Base-by-base conservation (phyloP, 2,113 vertebrate species). In the Bagarius yarrelli region DNA sequence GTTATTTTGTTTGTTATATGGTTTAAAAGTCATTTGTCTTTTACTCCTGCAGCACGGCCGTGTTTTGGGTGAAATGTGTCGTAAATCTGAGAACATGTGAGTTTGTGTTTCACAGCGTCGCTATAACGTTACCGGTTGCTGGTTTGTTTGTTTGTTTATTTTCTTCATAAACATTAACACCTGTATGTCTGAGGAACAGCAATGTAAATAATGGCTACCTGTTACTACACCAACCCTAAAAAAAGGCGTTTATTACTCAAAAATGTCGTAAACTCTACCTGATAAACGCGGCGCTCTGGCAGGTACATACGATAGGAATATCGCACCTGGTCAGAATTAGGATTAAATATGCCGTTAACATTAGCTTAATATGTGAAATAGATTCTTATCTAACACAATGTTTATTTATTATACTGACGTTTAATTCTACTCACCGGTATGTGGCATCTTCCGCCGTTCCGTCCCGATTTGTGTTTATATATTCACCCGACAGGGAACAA, bases 351-450 rank as follows among this genome's bases (percentile, higher is more conserved):
- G 34, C 19, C 11, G 21, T 64, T 64, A 15, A 61, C 8, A 40
- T 67, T n/a, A 47, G 23, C 64, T 14, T 14, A 23, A 25, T 44
- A 9, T 60, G 2, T 8, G 3, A 25, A 44, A 30, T 18, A 30
- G 5, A 44, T 11, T 5, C 19, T 2, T 21, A 32, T n/a, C 21
- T 1, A 15, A 15, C 53, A 1, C 4, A 4, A 19, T 71, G 18
- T 47, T 19, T 27, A 47, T 56, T 25, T 72, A 44, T 14, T 32
- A 36, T 53, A n/a, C 3, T 2, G 36, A 19, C 64, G 11, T 32
- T 36, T 14, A 40, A 11, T 14, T 16, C 47, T 53, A 83, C 84
- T 83, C 79, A 83, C 84, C 84, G 75, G 79, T 57, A 52, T 75
- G 81, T 64, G 19, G 84, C 82, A 79, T 86, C 61, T 63, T 77